Percentiles rank a stretch among this genome's conserved stretches.
Conservation (phyloP, 2,797 vertebrate species). For the Glossophaga mutica region DNA sequence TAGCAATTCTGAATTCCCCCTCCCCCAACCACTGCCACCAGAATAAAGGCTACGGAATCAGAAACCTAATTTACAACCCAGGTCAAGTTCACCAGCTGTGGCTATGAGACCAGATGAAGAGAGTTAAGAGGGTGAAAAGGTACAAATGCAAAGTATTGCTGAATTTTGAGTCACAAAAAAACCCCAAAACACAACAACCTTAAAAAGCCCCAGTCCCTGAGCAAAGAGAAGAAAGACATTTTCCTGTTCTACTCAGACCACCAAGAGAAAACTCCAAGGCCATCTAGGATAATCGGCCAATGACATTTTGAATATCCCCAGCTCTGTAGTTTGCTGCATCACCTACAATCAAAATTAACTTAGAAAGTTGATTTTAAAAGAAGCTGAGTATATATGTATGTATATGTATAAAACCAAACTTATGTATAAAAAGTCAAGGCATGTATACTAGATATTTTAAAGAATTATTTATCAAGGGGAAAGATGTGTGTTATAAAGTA, state of each 20-base stretch:
- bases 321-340: not conserved
- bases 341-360: constrained; percentile 23
- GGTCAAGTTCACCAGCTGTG: not conserved
- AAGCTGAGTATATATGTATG: constrained; percentile 61
- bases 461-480: constrained; percentile 88
- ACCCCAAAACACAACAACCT: too few species aligned
- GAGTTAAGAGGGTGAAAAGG: not conserved
- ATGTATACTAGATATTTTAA: constrained; percentile 91
- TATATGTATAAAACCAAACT: constrained; percentile 80
- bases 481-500: constrained; percentile 87
- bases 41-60: not conserved
- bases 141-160: not conserved
- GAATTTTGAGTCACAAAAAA: not conserved
- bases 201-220: not conserved
- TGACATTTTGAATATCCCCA: not conserved
- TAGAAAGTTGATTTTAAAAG: constrained; percentile 34
- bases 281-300: not conserved
- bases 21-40: not conserved
- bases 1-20: not conserved
- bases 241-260: not conserved
- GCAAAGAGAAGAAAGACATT: not conserved
- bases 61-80: not conserved
- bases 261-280: constrained; percentile 23
- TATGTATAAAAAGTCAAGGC: constrained; percentile 84
- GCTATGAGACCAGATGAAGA: not conserved